Evolutionary conservation across 1,140 invertebrate genomes (phyloP), one percentile per base, ranked within the genome.

Genomic region (Macrosteles quadrilineatus): DNA sequence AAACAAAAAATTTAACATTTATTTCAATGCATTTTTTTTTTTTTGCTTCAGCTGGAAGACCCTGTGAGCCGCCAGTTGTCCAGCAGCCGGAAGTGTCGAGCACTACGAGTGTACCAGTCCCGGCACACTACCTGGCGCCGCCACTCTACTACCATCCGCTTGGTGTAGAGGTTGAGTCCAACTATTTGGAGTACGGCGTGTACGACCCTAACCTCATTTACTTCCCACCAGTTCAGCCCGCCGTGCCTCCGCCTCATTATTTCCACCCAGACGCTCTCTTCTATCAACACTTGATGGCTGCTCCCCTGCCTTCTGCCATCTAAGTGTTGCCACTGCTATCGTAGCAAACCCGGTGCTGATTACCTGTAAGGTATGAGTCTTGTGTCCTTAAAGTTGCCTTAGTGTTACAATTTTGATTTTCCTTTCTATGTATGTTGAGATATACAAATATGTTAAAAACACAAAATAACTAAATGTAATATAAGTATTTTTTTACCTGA

Each of bases 21-120:
- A n/a, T n/a, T n/a, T n/a, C n/a, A n/a, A n/a, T n/a, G n/a, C n/a
- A n/a, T n/a, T n/a, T n/a, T n/a, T n/a, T n/a, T n/a, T n/a, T n/a
- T n/a, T n/a, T n/a, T n/a, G n/a, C n/a, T n/a, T n/a, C 21, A 17
- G 19, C 19, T 36, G 36, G 19, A n/a, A n/a, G 57, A 32, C 19
- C 9, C 17, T 62, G 66, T 21, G 69, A 64, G 1, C 19, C 62
- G 12, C 69, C 69, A 1, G 23, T 70, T 1, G 55, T 70, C 17
- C 69, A 70, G 25, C 69, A 70, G 30, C 53, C 40, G 19, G 69
- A 70, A 25, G 69, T 70, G 25, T 55, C 69, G 6, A 70, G 69
- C 27, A 66, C 69, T 1, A 66, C 25, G 3, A 47, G 21, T 19
- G n/a, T 23, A 29, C 68, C n/a, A n/a, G 36, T 29, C 23, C 67